Evolutionary conservation across 2,888 invertebrate species (phyloP), one percentile per base, ranked within the genome.

Genomic region (Boloria euphrosyne): DNA sequence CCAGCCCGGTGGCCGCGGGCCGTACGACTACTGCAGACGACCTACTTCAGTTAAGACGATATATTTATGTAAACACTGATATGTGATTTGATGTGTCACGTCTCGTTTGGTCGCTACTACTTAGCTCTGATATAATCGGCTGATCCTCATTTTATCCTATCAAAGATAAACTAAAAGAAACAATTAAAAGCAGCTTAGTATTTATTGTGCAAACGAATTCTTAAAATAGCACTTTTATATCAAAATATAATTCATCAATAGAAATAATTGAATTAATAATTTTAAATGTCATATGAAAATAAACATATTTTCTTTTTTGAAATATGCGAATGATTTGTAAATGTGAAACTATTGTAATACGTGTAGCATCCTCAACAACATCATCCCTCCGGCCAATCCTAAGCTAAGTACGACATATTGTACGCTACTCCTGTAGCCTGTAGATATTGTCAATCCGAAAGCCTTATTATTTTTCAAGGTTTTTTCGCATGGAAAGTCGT

Each of bases 1-100:
- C 73, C 77, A 77, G 76, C 76, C 31, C 31, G 31, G 31, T 38
- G 31, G 31, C 10, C 76, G 77, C 63, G 72, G 76, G 74, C 72
- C 65, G 55, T 43, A 66, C 62, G 65, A 66, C 77, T 73, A 74
- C 77, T 76, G 79, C 81, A 82, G 80, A 80, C 75, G 72, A 73
- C 65, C 72, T 66, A 62, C 59, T 75, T 73, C 70, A 75, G 73
- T 77, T 76, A 80, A 76, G 81, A 80, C 77, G 76, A 79, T 75
- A 81, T 80, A 77, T 78, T 76, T 78, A 59, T 59, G 6, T 49
- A 38, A 84, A 84, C 82, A 81, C 82, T 91, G 91, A 91, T 91
- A 91, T 91, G 91, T 91, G 84, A 84, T 75, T 84, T 91, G 91
- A 91, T 91, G 91, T 91, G 91, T 90, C 80, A 85, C 85, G 88